Percentiles rank a stretch among this genome's conserved stretches.
phyloP scores from a whole-genome alignment of 2,797 vertebrate species.

The Acrossocheilus wenchowensis region DNA sequence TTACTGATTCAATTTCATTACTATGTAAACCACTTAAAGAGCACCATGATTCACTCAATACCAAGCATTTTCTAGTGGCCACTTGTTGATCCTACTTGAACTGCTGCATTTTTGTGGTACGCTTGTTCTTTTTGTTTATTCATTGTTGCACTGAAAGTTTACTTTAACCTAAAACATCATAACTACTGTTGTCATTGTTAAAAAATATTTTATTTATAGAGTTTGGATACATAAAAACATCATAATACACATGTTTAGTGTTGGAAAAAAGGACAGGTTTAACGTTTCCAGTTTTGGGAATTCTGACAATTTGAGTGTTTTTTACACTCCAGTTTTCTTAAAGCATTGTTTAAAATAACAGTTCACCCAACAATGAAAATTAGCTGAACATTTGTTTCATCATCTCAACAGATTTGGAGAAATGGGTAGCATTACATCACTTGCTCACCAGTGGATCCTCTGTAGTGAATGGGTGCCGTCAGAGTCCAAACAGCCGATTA shows the following conservation, averaged over 20 bases:
- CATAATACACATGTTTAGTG: neutral
- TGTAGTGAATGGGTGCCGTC: neutral
- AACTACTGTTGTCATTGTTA: neutral
- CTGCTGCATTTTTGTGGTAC: neutral
- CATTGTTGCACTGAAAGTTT: neutral
- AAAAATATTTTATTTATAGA: constrained; percentile 20
- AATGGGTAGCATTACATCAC: neutral
- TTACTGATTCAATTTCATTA: neutral
- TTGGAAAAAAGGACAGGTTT: neutral
- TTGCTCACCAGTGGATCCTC: neutral
- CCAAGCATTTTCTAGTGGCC: neutral
- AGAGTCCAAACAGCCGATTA: neutral
- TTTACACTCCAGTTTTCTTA: constrained; percentile 22
- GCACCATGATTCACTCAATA: neutral
- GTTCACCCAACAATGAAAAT: neutral
- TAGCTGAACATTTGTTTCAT: neutral
- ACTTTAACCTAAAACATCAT: neutral
- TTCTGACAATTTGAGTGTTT: neutral
- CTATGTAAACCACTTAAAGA: neutral
- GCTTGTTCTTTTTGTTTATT: neutral
- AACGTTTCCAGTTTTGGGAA: constrained; percentile 1
- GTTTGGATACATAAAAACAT: neutral
- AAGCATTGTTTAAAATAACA: neutral
- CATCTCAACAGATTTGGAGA: neutral
- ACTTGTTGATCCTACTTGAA: neutral